A percentile compares a stretch with the other conserved stretches of the same genome.
Evolutionary conservation across 2,797 vertebrate species (phyloP).

Genomic region (Remorina albescens): DNA sequence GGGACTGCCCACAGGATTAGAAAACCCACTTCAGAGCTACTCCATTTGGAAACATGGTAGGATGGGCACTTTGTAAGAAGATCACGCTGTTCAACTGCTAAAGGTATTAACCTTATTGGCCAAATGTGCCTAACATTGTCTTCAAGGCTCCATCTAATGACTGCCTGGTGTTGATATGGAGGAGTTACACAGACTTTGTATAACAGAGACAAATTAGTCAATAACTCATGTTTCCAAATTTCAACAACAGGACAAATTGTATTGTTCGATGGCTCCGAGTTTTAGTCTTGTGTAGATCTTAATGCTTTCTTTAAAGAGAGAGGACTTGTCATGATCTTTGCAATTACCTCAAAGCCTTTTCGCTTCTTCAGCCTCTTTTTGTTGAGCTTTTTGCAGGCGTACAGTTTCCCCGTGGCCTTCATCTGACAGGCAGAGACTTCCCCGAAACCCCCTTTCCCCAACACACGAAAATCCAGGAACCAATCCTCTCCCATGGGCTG

Average conservation of each 20-base stretch:
- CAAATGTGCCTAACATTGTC: slow-evolving; percentile 13
- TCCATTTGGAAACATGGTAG: slow-evolving; percentile 65
- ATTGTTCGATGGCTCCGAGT: neutral
- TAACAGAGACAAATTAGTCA: neutral
- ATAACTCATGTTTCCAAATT: neutral
- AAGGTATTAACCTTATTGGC: slow-evolving; percentile 56
- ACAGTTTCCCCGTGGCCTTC: slow-evolving; percentile 91
- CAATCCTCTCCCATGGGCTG: slow-evolving; percentile 89
- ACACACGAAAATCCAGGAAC: slow-evolving; percentile 91
- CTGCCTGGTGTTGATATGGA: slow-evolving; percentile 5
- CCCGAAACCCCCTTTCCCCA: slow-evolving; percentile 94
- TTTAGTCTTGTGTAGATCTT: neutral
- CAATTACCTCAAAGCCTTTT: slow-evolving; percentile 87
- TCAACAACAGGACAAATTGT: neutral
- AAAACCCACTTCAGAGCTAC: slow-evolving; percentile 44
- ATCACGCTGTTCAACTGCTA: slow-evolving; percentile 63
- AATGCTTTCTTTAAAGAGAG: neutral
- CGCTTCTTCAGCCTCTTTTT: slow-evolving; percentile 94
- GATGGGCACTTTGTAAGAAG: slow-evolving; percentile 63
- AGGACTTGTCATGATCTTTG: neutral
- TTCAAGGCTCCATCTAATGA: slow-evolving; percentile 20
- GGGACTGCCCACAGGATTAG: neutral
- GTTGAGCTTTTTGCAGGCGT: slow-evolving; percentile 93
- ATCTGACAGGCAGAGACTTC: slow-evolving; percentile 93
- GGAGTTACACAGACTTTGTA: slow-evolving; percentile 6